Conservation (phyloP, 1,140 invertebrate genomes). For the Harlomillsia oculata region DNA sequence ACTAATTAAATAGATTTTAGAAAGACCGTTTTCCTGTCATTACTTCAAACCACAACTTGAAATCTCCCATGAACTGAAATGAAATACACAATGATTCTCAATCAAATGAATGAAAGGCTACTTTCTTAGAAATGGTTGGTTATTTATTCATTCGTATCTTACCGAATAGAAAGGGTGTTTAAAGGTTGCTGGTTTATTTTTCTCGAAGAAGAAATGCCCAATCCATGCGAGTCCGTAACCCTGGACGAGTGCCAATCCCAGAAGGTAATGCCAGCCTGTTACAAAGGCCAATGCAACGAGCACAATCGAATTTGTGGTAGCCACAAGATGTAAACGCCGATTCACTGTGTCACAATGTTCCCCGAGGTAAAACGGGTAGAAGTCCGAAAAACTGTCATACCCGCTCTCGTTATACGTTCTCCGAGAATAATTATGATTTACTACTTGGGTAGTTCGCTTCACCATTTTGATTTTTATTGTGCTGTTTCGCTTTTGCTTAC, state of each 20-base stretch:
- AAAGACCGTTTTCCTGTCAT: constrained; percentile 19
- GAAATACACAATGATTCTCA: constrained; percentile 4
- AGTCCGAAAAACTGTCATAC: constrained; percentile 20
- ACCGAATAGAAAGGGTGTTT: constrained; percentile 28
- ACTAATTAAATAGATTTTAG: no score
- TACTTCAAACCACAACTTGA: constrained; percentile 32
- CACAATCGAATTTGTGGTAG: constrained; percentile 9
- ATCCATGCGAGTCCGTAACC: constrained; percentile 28
- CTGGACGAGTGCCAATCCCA: constrained; percentile 4
- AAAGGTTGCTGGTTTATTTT: constrained; percentile 32
- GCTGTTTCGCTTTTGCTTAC: no score
- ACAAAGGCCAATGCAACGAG: not conserved
- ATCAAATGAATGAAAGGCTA: no score
- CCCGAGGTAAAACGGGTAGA: constrained; percentile 30
- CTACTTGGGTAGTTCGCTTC: no score
- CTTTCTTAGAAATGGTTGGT: not conserved
- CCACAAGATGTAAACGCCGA: constrained; percentile 22
- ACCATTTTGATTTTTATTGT: no score
- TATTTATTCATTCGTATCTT: not conserved
- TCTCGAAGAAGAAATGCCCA: constrained; percentile 31
- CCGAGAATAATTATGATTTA: constrained; percentile 22
- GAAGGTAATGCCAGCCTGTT: not conserved
- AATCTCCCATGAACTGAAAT: constrained; percentile 31
- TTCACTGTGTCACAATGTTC: constrained; percentile 23
- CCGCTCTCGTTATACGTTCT: constrained; percentile 12